Conservation (phyloP, 2,113 vertebrate genomes). For the Vidua macroura region DNA sequence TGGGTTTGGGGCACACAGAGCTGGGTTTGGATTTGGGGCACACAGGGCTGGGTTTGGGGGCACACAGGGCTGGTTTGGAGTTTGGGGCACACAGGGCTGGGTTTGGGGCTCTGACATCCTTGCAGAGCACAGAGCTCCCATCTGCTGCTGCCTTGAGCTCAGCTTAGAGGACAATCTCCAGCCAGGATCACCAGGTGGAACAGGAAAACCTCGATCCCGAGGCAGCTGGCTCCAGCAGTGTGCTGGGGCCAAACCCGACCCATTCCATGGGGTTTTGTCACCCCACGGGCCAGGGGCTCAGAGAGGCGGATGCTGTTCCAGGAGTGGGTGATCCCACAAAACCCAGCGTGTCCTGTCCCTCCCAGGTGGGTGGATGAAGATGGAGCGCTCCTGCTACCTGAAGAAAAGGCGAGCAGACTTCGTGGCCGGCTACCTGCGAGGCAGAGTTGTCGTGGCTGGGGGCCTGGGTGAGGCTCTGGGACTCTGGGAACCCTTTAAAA, state of each 20-base stretch:
- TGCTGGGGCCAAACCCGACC: not conserved
- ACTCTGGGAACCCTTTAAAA: rapidly evolving
- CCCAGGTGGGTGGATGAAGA: constrained; percentile 90
- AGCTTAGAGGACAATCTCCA: not conserved
- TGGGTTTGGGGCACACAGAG: not conserved
- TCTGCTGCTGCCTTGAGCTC: not conserved
- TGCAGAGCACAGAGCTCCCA: not conserved
- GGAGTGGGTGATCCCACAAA: not conserved
- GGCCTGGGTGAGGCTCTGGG: constrained; percentile 84
- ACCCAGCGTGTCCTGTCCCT: not conserved
- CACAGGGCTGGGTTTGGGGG: not conserved
- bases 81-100: not conserved
- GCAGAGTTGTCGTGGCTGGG: constrained; percentile 87
- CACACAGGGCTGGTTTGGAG: not conserved
- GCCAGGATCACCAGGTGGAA: not conserved
- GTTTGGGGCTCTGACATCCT: not conserved
- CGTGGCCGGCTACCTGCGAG: constrained; percentile 84
- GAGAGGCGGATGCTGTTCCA: not conserved
- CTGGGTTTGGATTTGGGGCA: not conserved
- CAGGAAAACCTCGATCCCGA: rapidly evolving
- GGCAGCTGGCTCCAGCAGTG: not conserved
- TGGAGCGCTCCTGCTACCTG: constrained; percentile 86
- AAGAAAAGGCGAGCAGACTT: constrained; percentile 96
- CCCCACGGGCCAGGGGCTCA: not conserved
- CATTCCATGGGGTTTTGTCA: rapidly evolving